A percentile compares a stretch with the other conserved stretches of the same genome.
These are phyloP conservation scores for Sebastes vulpes DNA, from an alignment of 2,797 vertebrate species.

Conservation along the genomic window DNA sequence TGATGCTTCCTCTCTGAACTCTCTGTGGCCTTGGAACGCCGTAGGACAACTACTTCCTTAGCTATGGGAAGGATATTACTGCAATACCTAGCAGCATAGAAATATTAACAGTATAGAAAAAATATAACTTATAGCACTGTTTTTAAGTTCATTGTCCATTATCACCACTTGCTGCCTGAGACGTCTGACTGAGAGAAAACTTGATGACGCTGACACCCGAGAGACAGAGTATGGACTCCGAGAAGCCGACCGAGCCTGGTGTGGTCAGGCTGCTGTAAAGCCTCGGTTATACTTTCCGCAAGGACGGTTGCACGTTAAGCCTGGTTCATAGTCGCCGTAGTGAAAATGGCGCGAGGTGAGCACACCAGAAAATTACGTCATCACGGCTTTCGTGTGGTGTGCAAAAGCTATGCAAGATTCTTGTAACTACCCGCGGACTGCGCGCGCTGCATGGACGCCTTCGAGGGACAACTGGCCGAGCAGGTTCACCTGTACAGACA, in stretches of 20 bases:
- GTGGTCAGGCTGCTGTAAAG: not conserved
- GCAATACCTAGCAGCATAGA: constrained; percentile 83
- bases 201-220: constrained; percentile 61
- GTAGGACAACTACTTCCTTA: constrained; percentile 86
- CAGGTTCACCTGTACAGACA: too few species aligned
- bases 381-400: too few species aligned
- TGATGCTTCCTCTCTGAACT: constrained; percentile 67
- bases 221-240: constrained; percentile 36
- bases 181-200: constrained; percentile 57
- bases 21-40: constrained; percentile 80
- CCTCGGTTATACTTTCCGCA: too few species aligned
- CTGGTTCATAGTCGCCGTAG: too few species aligned
- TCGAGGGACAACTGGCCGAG: too few species aligned
- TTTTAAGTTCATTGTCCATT: constrained; percentile 80
- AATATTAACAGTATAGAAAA: constrained; percentile 86
- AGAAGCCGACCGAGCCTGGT: constrained; percentile 23
- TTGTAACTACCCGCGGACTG: too few species aligned
- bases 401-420: too few species aligned
- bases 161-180: constrained; percentile 86
- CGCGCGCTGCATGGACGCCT: too few species aligned
- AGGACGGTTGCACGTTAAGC: too few species aligned
- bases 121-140: constrained; percentile 89
- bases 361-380: too few species aligned
- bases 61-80: constrained; percentile 84
- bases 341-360: too few species aligned